Percentiles rank a stretch among this genome's conserved stretches.
Conservation (phyloP, 37 sponge, comb jelly and placozoan species). For the Tethya wilhelma region DNA sequence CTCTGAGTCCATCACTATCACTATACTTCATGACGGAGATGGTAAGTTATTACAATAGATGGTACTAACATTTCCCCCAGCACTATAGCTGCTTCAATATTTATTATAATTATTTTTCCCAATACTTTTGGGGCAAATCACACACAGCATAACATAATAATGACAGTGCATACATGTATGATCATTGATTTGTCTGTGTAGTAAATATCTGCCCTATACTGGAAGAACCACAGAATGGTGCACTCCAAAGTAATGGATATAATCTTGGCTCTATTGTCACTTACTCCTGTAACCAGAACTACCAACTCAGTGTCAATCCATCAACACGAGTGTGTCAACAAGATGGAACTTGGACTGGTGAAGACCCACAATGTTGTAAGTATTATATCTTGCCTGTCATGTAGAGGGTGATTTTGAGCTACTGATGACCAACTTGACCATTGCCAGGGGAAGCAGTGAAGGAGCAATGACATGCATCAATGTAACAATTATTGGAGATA, state of each 20-base stretch:
- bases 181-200: too few relatives aligned
- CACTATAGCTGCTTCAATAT: too few relatives aligned
- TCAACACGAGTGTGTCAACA: background rate
- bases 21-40: background rate
- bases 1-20: background rate
- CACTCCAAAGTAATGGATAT: background rate
- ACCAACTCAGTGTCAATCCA: background rate
- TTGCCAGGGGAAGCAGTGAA: too few relatives aligned
- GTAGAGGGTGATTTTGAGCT: too few relatives aligned
- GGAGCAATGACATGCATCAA: too few relatives aligned
- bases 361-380: background rate
- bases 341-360: background rate
- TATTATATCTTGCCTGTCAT: too few relatives aligned
- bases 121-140: too few relatives aligned
- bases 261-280: background rate
- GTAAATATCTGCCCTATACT: background rate
- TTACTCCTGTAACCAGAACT: background rate
- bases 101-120: too few relatives aligned
- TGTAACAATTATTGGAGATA: background rate
- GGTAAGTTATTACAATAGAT: background rate
- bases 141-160: too few relatives aligned
- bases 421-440: too few relatives aligned
- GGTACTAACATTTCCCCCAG: too few relatives aligned
- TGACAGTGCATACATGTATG: too few relatives aligned
- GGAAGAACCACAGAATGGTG: background rate